Evolutionary conservation across 1,140 invertebrate genomes (phyloP).

Genomic region (Plectus sambesii): DNA sequence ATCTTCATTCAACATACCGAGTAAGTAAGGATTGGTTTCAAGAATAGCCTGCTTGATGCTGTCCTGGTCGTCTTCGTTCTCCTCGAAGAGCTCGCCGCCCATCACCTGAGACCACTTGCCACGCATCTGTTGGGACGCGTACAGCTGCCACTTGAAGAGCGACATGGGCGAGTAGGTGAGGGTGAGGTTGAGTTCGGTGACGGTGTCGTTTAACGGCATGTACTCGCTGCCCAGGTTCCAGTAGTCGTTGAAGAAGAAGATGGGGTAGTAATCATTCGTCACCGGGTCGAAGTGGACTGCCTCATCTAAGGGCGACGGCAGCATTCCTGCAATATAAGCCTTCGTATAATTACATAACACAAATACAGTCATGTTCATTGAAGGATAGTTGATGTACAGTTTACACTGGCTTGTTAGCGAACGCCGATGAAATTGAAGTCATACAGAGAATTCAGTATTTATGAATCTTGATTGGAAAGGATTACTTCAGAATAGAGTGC

Average conservation of each 20-base stretch:
- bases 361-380: no score
- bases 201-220: constrained; percentile 75
- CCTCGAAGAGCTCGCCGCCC: constrained; percentile 54
- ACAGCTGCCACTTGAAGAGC: constrained; percentile 94
- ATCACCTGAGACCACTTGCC: constrained; percentile 49
- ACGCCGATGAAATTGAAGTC: no score
- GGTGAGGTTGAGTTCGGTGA: constrained; percentile 52
- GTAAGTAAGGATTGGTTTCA: constrained; percentile 88
- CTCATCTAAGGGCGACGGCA: constrained; percentile 29
- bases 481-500: constrained; percentile 51
- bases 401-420: no score
- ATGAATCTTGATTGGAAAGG: no score
- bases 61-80: constrained; percentile 70
- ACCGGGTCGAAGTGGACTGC: constrained; percentile 69
- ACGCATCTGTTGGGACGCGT: constrained; percentile 64
- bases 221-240: constrained; percentile 97
- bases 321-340: not conserved
- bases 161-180: constrained; percentile 86
- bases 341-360: no score
- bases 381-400: no score
- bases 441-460: not conserved
- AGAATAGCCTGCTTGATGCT: constrained; percentile 88
- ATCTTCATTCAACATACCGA: constrained; percentile 55
- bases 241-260: constrained; percentile 91
- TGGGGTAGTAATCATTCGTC: constrained; percentile 74